These are phyloP conservation scores for Actinemys pallida DNA, from an alignment of 2,113 vertebrate genomes.

Conservation along the genomic window DNA sequence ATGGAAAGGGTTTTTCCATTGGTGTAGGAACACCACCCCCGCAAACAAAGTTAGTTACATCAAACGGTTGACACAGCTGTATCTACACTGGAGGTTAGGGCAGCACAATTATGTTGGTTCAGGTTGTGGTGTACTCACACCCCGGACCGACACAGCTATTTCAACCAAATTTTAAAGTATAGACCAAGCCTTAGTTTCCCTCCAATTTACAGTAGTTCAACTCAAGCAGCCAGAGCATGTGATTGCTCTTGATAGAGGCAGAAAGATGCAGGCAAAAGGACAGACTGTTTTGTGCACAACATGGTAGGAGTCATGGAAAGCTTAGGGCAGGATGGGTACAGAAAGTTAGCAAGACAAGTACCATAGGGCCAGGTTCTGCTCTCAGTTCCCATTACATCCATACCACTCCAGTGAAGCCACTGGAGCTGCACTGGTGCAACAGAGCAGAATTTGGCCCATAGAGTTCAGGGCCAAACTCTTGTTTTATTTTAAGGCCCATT, in stretches of 20 bases:
- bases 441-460: not conserved
- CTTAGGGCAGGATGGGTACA: not conserved
- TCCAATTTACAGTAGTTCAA: not conserved
- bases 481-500: not conserved
- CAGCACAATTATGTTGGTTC: not conserved
- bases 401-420: not conserved
- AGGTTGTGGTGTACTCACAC: no score
- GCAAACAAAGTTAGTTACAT: not conserved
- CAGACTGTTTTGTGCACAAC: not conserved
- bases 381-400: not conserved
- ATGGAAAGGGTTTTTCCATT: not conserved
- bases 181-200: not conserved
- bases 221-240: not conserved
- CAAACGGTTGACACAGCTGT: not conserved
- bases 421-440: not conserved
- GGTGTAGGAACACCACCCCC: not conserved
- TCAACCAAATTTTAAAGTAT: not conserved
- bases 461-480: not conserved
- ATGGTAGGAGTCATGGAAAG: not conserved
- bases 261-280: not conserved
- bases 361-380: accelerated
- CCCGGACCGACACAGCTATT: not conserved
- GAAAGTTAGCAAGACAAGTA: not conserved
- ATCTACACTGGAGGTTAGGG: not conserved
- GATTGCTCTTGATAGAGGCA: not conserved